A percentile compares a stretch with the other conserved stretches of the same genome.
Conservation (phyloP, 2,113 vertebrate species). For the Vidua chalybeata region DNA sequence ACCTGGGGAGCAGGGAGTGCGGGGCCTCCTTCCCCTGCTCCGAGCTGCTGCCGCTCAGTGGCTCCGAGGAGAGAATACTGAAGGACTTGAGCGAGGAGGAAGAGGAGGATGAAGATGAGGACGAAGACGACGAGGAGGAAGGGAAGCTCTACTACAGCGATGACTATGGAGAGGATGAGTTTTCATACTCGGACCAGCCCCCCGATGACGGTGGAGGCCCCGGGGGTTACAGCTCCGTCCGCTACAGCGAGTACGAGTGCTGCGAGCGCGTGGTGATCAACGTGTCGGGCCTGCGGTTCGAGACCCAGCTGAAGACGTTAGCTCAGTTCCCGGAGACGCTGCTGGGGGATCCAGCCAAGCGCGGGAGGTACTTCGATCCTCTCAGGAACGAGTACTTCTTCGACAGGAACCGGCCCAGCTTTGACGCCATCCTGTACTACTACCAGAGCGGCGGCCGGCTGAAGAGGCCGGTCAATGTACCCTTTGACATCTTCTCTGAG, state of each 20-base stretch:
- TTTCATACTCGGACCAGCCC: slow-evolving; percentile 83
- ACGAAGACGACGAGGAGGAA: slow-evolving; percentile 79
- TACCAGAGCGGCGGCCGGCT: slow-evolving; percentile 95
- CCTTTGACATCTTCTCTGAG: slow-evolving; percentile 96
- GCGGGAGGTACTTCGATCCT: slow-evolving; percentile 95
- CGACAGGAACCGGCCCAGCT: slow-evolving; percentile 94
- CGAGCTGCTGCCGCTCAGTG: slow-evolving; percentile 89
- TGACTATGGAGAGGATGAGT: slow-evolving; percentile 85
- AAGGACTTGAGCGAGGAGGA: slow-evolving; percentile 90
- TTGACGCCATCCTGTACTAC: slow-evolving; percentile 96
- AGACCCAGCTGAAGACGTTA: slow-evolving; percentile 94
- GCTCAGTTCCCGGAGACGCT: slow-evolving; percentile 96
- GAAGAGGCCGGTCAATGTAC: slow-evolving; percentile 94
- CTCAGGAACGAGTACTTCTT: slow-evolving; percentile 98
- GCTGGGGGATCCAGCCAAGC: slow-evolving; percentile 90
- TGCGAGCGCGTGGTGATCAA: slow-evolving; percentile 97
- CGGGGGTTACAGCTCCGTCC: slow-evolving; percentile 83
- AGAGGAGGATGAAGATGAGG: slow-evolving; percentile 82
- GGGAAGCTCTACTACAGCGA: slow-evolving; percentile 82
- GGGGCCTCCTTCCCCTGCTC: slow-evolving; percentile 84
- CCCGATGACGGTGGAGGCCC: slow-evolving; percentile 75
- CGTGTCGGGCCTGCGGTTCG: slow-evolving; percentile 93
- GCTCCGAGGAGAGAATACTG: slow-evolving; percentile 94
- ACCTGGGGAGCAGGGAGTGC: slow-evolving; percentile 58
- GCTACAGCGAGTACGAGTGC: slow-evolving; percentile 89